These are phyloP conservation scores for Amazona guildingii DNA, from an alignment of 2,113 vertebrate genomes.

Conservation along the genomic window DNA sequence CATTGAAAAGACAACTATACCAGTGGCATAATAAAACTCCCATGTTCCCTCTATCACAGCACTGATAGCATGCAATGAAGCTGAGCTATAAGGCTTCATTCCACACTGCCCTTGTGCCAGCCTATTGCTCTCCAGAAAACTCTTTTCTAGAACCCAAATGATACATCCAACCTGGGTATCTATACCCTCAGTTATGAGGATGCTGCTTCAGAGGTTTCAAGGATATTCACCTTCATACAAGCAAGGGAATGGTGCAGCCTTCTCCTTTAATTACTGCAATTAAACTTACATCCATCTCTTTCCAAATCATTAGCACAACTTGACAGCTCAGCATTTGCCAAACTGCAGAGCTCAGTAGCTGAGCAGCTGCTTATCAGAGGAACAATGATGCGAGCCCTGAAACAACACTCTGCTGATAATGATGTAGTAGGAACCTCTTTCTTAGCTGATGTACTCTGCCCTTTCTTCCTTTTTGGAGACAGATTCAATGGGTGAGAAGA, in stretches of 20 bases:
- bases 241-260: background rate
- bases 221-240: background rate
- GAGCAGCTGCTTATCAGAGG: background rate
- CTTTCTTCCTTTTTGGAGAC: background rate
- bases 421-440: background rate
- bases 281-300: slow-evolving; percentile 64
- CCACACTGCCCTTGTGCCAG: background rate
- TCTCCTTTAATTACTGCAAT: slow-evolving; percentile 51
- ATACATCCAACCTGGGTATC: background rate
- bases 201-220: background rate
- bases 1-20: background rate
- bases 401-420: slow-evolving; percentile 10
- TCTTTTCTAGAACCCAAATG: background rate
- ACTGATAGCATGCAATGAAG: background rate
- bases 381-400: background rate
- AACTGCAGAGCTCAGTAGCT: background rate
- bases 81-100: background rate
- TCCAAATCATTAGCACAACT: slow-evolving; percentile 13
- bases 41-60: background rate
- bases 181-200: background rate
- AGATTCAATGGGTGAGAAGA: background rate
- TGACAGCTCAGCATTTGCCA: slow-evolving; percentile 43
- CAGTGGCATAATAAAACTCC: background rate
- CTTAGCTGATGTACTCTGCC: background rate
- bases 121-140: background rate